Base-by-base conservation (phyloP, 1,140 invertebrate species). In the Chironomus striatipennis region DNA sequence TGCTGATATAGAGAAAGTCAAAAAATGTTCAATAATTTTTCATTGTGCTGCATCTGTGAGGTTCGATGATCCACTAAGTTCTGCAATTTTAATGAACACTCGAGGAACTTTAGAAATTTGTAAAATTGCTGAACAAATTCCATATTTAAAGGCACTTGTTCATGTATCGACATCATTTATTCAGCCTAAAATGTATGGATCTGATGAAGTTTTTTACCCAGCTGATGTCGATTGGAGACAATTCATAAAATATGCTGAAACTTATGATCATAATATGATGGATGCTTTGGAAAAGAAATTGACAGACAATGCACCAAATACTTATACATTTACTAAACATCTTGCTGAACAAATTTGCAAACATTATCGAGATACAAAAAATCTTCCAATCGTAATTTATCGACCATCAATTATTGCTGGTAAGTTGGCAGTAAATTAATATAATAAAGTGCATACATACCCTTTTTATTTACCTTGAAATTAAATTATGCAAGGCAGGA, bases 31-130 rank as follows among this genome's bases (percentile, higher is more conserved):
- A 2, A 84, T 98, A 12, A 88, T 99, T 7, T 97, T 96, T 81
- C 96, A 99, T 79, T 91, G 91, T 0, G 97, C 97, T 0, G 97
- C 97, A 0, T 97, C 93, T 75, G 91, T 98, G n/a, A 77, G 81
- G 79, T 82, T 82, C 34, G 90, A 95, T 79, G 96, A 98, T 80
- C 84, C 88, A 6, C 80, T 98, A 8, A 90, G 88, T 78, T 78
- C 85, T 9, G 88, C 91, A 0, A 84, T 89, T 1, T 82, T 87
- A 1, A 80, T 88, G 76, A 93, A 93, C 76, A 84, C 89, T 0
- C 82, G 87, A 64, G 90, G 90, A 0, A 90, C 90, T 0, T 85
- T 87, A 72, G 87, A 90, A 76, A 74, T 91, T 2, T 84, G 91
- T 17, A 86, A 89, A 43, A 78, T 93, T 1, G 89, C 88, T 2